Percentiles rank a stretch among this genome's conserved stretches.
Conservation (phyloP, 2,797 vertebrate species). For the Apogon talboti region DNA sequence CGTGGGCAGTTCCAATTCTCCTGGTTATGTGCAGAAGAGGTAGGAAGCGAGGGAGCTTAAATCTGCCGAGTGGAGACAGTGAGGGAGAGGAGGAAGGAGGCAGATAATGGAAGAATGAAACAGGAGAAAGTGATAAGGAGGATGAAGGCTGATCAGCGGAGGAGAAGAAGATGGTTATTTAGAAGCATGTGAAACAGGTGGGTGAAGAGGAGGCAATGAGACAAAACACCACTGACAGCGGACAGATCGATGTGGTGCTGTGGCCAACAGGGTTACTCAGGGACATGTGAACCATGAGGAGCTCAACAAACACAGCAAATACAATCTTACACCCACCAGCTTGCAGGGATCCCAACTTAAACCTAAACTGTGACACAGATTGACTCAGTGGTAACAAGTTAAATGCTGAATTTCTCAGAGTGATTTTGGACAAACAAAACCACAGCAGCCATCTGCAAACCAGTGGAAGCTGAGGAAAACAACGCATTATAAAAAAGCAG, state of each 20-base stretch:
- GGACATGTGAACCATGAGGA: conserved; percentile 57
- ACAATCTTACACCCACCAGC: conserved; percentile 46
- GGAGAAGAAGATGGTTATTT: conserved; percentile 44
- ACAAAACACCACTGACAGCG: conserved; percentile 43
- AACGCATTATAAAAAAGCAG: neutral
- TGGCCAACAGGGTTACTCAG: conserved; percentile 59
- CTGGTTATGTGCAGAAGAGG: conserved; percentile 55
- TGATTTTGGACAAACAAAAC: conserved; percentile 7
- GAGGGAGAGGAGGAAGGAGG: conserved; percentile 38
- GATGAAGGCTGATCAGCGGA: conserved; percentile 48
- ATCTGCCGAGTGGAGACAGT: conserved; percentile 52
- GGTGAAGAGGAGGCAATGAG: conserved; percentile 57
- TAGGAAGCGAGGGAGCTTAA: conserved; percentile 59
- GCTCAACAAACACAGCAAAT: conserved; percentile 62
- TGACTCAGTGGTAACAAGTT: conserved; percentile 19
- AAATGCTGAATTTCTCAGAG: neutral
- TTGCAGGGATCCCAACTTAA: conserved; percentile 31
- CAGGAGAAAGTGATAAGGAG: conserved; percentile 45
- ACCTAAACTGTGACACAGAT: conserved; percentile 21
- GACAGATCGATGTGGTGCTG: conserved; percentile 52
- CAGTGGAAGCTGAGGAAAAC: conserved; percentile 9
- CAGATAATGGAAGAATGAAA: conserved; percentile 36
- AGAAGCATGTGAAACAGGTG: conserved; percentile 40
- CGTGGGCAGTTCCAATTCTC: conserved; percentile 55
- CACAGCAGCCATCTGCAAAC: neutral